Evolutionary conservation across 2,797 vertebrate genomes (phyloP).

Genomic region (Pseudomugil tenellus): DNA sequence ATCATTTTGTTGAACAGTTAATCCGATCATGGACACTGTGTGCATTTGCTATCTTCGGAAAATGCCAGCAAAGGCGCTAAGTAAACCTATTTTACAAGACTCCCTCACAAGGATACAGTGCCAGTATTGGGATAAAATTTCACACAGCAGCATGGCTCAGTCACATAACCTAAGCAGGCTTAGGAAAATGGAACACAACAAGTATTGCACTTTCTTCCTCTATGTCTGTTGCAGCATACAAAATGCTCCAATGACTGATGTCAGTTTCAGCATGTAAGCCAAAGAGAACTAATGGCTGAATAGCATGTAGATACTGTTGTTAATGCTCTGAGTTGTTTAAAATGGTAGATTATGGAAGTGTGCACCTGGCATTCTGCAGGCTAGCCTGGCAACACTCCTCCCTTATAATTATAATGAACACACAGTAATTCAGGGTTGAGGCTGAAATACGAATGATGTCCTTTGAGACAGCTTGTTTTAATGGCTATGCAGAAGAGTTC

Average conservation of each 20-base stretch:
- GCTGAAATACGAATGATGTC: slow-evolving; percentile 84
- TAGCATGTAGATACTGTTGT: slow-evolving; percentile 74
- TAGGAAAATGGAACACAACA: slow-evolving; percentile 81
- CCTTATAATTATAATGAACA: slow-evolving; percentile 85
- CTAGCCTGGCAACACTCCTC: slow-evolving; percentile 82
- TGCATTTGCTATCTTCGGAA: slow-evolving; percentile 86
- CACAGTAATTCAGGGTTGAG: slow-evolving; percentile 84
- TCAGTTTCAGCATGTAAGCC: slow-evolving; percentile 67
- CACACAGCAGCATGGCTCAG: slow-evolving; percentile 85
- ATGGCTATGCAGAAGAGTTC: slow-evolving; percentile 84
- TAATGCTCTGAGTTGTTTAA: slow-evolving; percentile 79
- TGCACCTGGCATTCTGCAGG: slow-evolving; percentile 81
- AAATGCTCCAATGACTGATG: slow-evolving; percentile 66
- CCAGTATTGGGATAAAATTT: slow-evolving; percentile 86
- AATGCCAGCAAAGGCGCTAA: slow-evolving; percentile 86
- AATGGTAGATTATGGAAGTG: slow-evolving; percentile 81
- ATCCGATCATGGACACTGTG: slow-evolving; percentile 87
- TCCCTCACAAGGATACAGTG: slow-evolving; percentile 85
- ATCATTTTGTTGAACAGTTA: slow-evolving; percentile 86
- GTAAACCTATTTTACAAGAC: slow-evolving; percentile 89
- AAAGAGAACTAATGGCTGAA: slow-evolving; percentile 76
- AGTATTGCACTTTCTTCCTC: slow-evolving; percentile 79
- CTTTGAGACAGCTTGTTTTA: slow-evolving; percentile 85
- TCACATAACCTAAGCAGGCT: slow-evolving; percentile 86
- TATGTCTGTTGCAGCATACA: slow-evolving; percentile 62